Evolutionary conservation across 2,113 vertebrate genomes (phyloP), one percentile per base, ranked within the genome.

Genomic region (Rattus rattus): DNA sequence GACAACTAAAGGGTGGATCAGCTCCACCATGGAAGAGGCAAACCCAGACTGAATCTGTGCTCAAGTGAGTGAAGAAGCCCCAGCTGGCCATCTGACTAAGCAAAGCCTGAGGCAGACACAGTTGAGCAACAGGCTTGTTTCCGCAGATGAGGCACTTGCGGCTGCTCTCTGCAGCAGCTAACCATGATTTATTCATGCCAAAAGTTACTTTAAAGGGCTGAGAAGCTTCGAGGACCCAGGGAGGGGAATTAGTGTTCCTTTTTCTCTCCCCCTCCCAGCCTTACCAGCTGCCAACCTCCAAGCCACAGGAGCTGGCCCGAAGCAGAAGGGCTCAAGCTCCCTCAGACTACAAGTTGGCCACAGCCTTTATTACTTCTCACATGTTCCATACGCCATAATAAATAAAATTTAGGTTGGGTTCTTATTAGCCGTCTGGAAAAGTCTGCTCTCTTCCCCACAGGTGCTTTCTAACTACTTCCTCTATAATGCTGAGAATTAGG

Each of bases 41-140:
- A 97, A 93, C 22, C 54, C 90, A 67, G 70, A 90, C 92, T 11
- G 92, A 90, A 96, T 88, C 30, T 96, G 93, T 67, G 90, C 54
- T 77, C 70, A 88, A 93, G 88, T 93, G 85, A 97, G 93, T 39
- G 84, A 93, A 95, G 88, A 93, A 94, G 88, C 20, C 54, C 52
- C 88, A 75, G 92, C 59, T 95, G 81, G 93, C 67, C 85, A 73
- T 59, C 0, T 97, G 93, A 97, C 85, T 94, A 96, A 97, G 93
- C 93, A 94, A 88, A 96, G 96, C 76, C 65, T 14, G 80, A 89
- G 83, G 73, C 87, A 94, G 89, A 95, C 96, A 84, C 94, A 94
- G 95, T 86, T 97, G 95, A 96, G 96, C 86, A 96, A 98, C 81
- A 97, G 85, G 87, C 81, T 97, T 88, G 95, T 97, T 97, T 96